A percentile compares a stretch with the other conserved stretches of the same genome.
phyloP scores from a whole-genome alignment of 1,140 invertebrate genomes.

The Sarcophaga bullata region DNA sequence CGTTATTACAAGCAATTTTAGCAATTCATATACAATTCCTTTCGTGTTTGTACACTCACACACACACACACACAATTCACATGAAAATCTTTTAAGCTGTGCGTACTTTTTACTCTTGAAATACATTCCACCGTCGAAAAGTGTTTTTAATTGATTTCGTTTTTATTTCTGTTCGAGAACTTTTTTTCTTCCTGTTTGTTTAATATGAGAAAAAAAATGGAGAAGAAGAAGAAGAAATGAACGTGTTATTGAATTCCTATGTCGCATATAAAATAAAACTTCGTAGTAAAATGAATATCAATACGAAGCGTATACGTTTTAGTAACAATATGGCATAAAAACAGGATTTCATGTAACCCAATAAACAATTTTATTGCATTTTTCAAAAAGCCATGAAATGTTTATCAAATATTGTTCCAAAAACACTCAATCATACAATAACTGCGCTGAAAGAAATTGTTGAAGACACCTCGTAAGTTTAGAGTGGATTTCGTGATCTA shows the following conservation, averaged over 20 bases:
- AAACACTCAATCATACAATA: too few relatives aligned
- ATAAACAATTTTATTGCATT: too few relatives aligned
- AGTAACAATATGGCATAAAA: too few relatives aligned
- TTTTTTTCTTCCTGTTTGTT: slow-evolving; percentile 1
- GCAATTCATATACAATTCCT: not conserved
- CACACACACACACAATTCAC: too few relatives aligned
- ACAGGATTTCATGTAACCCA: too few relatives aligned
- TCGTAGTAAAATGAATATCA: not conserved
- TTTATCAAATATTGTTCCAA: too few relatives aligned
- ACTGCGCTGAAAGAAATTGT: too few relatives aligned
- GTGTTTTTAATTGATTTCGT: not conserved
- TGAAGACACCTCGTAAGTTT: too few relatives aligned
- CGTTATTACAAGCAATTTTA: slow-evolving; percentile 23
- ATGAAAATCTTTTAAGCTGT: not conserved
- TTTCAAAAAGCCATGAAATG: too few relatives aligned
- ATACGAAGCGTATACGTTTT: not conserved
- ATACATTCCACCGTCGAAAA: not conserved
- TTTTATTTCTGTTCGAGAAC: not conserved
- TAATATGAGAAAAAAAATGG: not conserved
- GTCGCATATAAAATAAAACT: not conserved
- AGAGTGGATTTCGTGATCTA: too few relatives aligned
- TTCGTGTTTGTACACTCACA: not conserved
- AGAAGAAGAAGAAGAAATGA: not conserved
- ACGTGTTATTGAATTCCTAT: slow-evolving; percentile 17
- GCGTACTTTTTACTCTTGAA: slow-evolving; percentile 3